A percentile compares a stretch with the other conserved stretches of the same genome.
Evolutionary conservation across 2,888 invertebrate species (phyloP).

Genomic region (Drosophila anceps): DNA sequence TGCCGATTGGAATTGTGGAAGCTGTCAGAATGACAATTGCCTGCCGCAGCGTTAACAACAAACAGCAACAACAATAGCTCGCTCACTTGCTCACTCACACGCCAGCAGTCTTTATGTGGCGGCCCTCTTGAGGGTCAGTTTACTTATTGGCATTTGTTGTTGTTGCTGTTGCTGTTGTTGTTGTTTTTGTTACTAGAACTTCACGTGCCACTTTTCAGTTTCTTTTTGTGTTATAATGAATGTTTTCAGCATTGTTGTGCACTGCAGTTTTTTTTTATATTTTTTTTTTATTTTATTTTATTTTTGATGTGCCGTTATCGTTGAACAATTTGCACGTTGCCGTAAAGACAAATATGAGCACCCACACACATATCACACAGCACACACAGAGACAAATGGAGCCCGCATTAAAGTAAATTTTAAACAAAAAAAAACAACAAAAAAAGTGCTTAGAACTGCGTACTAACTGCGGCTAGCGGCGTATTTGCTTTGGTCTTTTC

Average conservation of each 20-base stretch:
- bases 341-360: conserved; percentile 45
- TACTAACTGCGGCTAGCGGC: conserved; percentile 65
- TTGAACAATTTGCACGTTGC: conserved; percentile 63
- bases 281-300: background rate
- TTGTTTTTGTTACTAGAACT: conserved; percentile 31
- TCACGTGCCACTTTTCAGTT: conserved; percentile 50
- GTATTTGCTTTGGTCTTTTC: conserved; percentile 49
- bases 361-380: conserved; percentile 29
- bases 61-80: conserved; percentile 16
- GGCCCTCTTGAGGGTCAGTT: conserved; percentile 39
- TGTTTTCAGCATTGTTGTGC: conserved; percentile 30
- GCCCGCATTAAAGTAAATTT: conserved; percentile 33
- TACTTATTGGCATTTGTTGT: conserved; percentile 30
- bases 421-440: conserved; percentile 13
- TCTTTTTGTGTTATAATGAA: conserved; percentile 25
- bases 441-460: conserved; percentile 59
- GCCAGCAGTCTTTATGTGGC: conserved; percentile 7
- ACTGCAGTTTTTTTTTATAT: conserved; percentile 34
- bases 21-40: conserved; percentile 60
- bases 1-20: conserved; percentile 47
- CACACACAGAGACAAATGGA: conserved; percentile 16
- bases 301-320: conserved; percentile 37
- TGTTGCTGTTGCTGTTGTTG: conserved; percentile 10
- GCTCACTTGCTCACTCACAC: background rate
- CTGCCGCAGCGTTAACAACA: conserved; percentile 46